These are phyloP conservation scores for Holocentrus rufus DNA, from an alignment of 2,797 vertebrate genomes.

Conservation along the genomic window DNA sequence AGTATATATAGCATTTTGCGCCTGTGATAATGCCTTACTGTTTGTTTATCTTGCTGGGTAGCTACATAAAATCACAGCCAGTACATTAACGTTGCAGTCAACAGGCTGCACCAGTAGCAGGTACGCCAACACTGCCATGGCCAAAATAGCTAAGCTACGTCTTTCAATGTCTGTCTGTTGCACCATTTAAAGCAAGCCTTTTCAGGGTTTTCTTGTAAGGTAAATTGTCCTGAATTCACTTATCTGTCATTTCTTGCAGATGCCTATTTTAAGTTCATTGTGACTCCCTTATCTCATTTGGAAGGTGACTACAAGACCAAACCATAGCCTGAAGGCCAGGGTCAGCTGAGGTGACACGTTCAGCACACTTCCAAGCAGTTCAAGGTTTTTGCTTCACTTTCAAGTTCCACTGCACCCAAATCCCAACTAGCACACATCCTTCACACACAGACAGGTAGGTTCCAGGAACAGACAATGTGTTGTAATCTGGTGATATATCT, in stretches of 20 bases:
- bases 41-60: neutral
- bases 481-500: too few species aligned
- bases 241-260: neutral
- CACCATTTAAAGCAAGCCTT: neutral
- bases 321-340: neutral
- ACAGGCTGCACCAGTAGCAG: constrained; percentile 1
- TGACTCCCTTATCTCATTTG: neutral
- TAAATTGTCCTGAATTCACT: too few species aligned
- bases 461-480: too few species aligned
- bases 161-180: neutral
- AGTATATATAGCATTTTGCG: neutral
- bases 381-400: too few species aligned
- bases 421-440: too few species aligned
- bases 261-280: neutral
- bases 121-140: neutral
- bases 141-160: rapidly evolving
- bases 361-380: too few species aligned
- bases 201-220: neutral
- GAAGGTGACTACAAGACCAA: neutral
- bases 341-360: too few species aligned
- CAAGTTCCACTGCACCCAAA: too few species aligned
- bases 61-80: neutral
- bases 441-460: neutral
- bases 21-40: neutral
- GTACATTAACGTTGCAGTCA: constrained; percentile 23